Conservation (phyloP, 2,797 vertebrate genomes). For the Harpagifer antarcticus region DNA sequence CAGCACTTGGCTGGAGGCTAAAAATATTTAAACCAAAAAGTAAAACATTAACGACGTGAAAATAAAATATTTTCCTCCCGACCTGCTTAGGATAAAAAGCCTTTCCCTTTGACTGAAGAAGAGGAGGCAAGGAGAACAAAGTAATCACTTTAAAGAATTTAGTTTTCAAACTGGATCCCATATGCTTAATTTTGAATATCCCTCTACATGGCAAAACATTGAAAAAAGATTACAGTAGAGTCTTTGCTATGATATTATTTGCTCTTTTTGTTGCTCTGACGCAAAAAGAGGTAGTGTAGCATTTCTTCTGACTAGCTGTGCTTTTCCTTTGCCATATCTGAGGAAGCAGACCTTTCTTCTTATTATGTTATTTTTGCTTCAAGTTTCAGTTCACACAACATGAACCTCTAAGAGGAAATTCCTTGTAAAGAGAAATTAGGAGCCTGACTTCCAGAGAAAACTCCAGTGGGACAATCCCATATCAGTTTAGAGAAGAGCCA, state of each 20-base stretch:
- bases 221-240: slow-evolving; percentile 17
- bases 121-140: slow-evolving; percentile 36
- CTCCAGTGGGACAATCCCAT: slow-evolving; percentile 27
- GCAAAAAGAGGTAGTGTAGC: slow-evolving; percentile 25
- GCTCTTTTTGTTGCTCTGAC: slow-evolving; percentile 40
- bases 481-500: slow-evolving; percentile 44
- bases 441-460: slow-evolving; percentile 29
- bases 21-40: slow-evolving; percentile 76
- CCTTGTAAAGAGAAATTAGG: slow-evolving; percentile 40
- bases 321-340: slow-evolving; percentile 51
- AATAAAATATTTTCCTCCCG: slow-evolving; percentile 64
- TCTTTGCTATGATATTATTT: slow-evolving; percentile 53
- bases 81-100: slow-evolving; percentile 45
- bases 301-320: slow-evolving; percentile 51
- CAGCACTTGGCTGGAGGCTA: slow-evolving; percentile 78
- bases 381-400: slow-evolving; percentile 36
- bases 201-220: slow-evolving; percentile 29
- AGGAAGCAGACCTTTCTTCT: slow-evolving; percentile 37
- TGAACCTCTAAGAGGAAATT: slow-evolving; percentile 34
- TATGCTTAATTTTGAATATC: slow-evolving; percentile 36
- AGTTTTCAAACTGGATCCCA: slow-evolving; percentile 57
- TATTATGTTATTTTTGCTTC: slow-evolving; percentile 40
- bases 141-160: slow-evolving; percentile 41
- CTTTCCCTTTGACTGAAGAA: slow-evolving; percentile 32
- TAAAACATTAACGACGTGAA: slow-evolving; percentile 66